Percentiles rank a stretch among this genome's conserved stretches.
phyloP scores from a whole-genome alignment of 2,113 vertebrate species.

The Cynopterus brachyotis region DNA sequence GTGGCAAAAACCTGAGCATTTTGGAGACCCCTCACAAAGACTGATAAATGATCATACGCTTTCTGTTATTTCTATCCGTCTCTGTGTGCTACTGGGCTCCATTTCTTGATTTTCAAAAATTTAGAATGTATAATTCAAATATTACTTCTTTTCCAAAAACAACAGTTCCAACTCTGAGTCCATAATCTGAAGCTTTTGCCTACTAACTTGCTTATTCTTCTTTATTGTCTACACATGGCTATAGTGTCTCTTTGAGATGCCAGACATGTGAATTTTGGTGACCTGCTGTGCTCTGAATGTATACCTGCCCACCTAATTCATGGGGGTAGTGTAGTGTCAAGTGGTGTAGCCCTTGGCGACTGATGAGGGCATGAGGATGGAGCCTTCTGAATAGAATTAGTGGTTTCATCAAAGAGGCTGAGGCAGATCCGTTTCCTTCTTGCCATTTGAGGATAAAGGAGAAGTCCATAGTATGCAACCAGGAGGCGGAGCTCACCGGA shows the following conservation, averaged over 20 bases:
- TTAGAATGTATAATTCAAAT: background rate
- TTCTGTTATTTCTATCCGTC: background rate
- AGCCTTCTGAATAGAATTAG: background rate
- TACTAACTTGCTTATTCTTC: background rate
- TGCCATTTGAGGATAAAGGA: background rate
- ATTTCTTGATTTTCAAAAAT: background rate
- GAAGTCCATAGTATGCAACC: background rate
- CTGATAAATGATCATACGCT: background rate
- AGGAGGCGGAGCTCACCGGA: background rate
- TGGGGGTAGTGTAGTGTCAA: background rate
- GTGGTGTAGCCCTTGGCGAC: background rate
- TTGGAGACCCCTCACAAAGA: background rate
- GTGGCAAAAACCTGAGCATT: background rate
- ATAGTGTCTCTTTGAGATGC: background rate
- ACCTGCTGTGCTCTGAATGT: background rate
- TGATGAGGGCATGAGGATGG: too few species aligned
- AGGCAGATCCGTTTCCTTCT: background rate
- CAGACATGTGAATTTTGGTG: background rate
- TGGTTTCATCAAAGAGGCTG: background rate
- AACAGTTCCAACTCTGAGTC: background rate
- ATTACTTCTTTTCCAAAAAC: background rate
- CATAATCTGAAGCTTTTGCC: background rate
- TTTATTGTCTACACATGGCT: background rate
- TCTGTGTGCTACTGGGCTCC: background rate
- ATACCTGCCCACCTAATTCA: background rate